phyloP scores from a whole-genome alignment of 2,113 vertebrate genomes.

The Rhegmatorhina hoffmannsi region DNA sequence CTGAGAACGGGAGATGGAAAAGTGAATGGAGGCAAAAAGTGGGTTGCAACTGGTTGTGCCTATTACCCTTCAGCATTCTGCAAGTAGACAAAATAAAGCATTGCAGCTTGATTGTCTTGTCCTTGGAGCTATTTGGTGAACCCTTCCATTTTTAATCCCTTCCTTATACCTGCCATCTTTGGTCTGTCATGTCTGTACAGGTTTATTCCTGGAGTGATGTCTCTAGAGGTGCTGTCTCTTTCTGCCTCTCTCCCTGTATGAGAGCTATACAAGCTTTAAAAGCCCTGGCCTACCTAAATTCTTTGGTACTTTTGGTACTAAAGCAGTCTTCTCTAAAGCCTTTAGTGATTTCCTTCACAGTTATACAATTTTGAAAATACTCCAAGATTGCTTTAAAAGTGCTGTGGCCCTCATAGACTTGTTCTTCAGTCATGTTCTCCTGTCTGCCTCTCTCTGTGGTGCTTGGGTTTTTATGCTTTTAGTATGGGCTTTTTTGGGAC shows the following conservation, averaged over 20 bases:
- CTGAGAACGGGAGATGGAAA: not conserved
- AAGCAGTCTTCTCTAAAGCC: not conserved
- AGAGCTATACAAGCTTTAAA: not conserved
- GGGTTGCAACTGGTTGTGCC: not conserved
- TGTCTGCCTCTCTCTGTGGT: not conserved
- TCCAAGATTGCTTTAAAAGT: not conserved
- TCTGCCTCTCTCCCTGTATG: not conserved
- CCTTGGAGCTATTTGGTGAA: not conserved
- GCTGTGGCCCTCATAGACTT: not conserved
- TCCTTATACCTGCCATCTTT: not conserved
- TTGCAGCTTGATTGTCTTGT: not conserved
- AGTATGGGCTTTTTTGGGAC: not conserved
- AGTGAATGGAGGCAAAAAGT: not conserved
- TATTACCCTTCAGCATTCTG: not conserved
- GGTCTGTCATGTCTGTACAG: not conserved
- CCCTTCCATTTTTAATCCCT: not conserved
- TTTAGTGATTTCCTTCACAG: not conserved
- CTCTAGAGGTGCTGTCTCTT: not conserved
- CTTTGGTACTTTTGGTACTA: not conserved
- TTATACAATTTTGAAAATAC: not conserved
- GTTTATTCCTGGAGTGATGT: not conserved
- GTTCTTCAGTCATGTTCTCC: not conserved
- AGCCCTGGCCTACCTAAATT: not conserved
- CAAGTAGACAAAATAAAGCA: not conserved
- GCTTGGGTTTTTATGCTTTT: not conserved